Evolutionary conservation across 2,113 vertebrate species (phyloP).

Genomic region (Trichechus manatus): DNA sequence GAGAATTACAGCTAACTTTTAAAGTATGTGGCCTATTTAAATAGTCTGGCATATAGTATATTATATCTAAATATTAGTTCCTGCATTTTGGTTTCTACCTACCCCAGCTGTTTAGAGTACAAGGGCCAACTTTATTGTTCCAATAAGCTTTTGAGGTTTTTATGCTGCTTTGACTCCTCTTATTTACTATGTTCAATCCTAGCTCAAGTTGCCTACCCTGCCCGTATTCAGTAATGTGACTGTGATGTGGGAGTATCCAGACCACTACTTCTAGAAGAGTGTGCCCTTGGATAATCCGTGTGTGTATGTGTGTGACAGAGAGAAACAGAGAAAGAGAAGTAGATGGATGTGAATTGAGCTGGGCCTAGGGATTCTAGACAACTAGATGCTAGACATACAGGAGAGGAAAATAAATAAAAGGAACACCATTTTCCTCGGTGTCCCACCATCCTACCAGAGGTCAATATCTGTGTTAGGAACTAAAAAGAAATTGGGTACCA

Average conservation of each 20-base stretch:
- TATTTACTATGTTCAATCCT: not conserved
- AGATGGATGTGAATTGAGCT: not conserved
- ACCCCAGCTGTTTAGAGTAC: not conserved
- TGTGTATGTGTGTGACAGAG: not conserved
- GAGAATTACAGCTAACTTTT: not conserved
- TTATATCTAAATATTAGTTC: conserved; percentile 22
- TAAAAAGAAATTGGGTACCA: not conserved
- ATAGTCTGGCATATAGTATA: not conserved
- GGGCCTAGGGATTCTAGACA: not conserved
- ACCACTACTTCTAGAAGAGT: not conserved
- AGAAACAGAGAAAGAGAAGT: too few relatives aligned
- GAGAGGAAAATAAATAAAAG: not conserved
- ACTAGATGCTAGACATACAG: not conserved
- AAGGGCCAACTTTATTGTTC: not conserved
- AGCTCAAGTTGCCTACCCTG: not conserved
- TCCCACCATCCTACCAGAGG: not conserved
- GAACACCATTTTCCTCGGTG: not conserved
- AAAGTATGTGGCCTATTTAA: not conserved
- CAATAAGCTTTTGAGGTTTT: not conserved
- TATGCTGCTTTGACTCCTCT: not conserved
- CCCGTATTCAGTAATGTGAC: not conserved
- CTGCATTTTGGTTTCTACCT: not conserved
- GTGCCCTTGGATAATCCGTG: not conserved
- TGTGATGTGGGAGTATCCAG: not conserved
- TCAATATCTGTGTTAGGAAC: not conserved